Evolutionary conservation across 2,797 vertebrate species (phyloP).

Genomic region (Acanthurus tractus): DNA sequence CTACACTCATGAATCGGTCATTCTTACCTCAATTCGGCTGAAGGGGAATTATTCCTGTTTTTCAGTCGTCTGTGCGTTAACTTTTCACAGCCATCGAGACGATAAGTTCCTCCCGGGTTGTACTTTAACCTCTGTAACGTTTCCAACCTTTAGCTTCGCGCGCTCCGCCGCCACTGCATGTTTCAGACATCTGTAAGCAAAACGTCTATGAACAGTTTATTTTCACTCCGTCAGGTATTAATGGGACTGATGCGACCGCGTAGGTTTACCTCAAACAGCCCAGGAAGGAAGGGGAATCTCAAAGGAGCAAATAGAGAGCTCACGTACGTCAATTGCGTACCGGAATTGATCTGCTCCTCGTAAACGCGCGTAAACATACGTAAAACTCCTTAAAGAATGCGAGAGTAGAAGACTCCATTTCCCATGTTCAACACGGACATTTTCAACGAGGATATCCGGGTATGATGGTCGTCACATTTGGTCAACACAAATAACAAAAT

Average conservation of each 20-base stretch:
- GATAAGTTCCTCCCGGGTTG: conserved; percentile 67
- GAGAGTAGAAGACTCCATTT: conserved; percentile 62
- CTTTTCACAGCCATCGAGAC: conserved; percentile 82
- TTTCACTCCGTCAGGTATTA: conserved; percentile 61
- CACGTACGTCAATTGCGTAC: conserved; percentile 65
- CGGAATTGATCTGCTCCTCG: accelerated
- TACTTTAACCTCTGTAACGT: conserved; percentile 54
- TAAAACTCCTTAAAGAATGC: conserved; percentile 69
- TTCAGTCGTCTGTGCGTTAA: conserved; percentile 74
- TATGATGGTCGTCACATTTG: conserved; percentile 36
- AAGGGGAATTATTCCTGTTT: conserved; percentile 59
- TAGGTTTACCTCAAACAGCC: conserved; percentile 81
- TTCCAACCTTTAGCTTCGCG: conserved; percentile 46
- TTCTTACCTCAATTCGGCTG: conserved; percentile 74
- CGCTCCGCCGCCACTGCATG: conserved; percentile 49
- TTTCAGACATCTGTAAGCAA: conserved; percentile 46
- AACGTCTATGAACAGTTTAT: conserved; percentile 34
- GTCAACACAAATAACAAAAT: conserved; percentile 1
- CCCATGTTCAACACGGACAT: conserved; percentile 57
- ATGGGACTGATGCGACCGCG: conserved; percentile 68
- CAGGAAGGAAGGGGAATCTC: conserved; percentile 83
- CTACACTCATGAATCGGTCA: neutral
- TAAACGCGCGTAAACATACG: conserved; percentile 45
- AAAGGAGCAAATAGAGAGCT: conserved; percentile 63
- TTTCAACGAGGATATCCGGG: conserved; percentile 79